These are phyloP conservation scores for Montipora foliosa DNA, from an alignment of 64 coral and sea anemone genomes.

Conservation along the genomic window DNA sequence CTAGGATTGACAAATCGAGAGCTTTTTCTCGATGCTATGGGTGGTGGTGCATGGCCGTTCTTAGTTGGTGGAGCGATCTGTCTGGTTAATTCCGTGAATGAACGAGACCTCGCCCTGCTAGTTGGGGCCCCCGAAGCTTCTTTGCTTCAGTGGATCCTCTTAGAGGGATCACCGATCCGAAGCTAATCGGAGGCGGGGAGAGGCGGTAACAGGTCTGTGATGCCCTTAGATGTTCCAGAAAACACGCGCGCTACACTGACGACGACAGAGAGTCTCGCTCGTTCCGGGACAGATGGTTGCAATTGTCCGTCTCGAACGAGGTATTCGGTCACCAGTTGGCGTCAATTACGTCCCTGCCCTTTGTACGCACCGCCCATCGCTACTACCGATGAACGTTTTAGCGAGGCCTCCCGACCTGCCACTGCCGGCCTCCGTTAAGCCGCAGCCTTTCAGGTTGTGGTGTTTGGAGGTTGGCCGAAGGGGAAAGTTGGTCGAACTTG, in stretches of 20 bases:
- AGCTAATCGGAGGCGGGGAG: background rate
- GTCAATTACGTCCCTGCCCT: constrained; percentile 20
- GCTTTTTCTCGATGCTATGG: no score
- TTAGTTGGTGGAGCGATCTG: background rate
- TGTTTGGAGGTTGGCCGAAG: background rate
- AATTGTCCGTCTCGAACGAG: constrained; percentile 64
- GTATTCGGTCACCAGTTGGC: constrained; percentile 66
- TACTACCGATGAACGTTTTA: constrained; percentile 70
- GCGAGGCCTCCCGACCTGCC: constrained; percentile 32
- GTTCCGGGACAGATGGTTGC: constrained; percentile 18
- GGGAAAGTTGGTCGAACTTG: constrained; percentile 63
- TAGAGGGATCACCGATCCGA: constrained; percentile 69
- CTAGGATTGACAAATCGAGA: no score
- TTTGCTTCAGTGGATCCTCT: constrained; percentile 3
- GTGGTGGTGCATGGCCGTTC: no score
- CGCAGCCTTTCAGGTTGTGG: background rate
- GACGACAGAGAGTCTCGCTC: constrained; percentile 14
- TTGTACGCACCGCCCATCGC: constrained; percentile 51
- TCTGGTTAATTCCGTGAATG: constrained; percentile 62
- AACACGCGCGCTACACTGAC: constrained; percentile 80
- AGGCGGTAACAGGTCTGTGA: constrained; percentile 84
- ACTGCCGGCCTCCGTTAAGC: background rate
- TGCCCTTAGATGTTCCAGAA: constrained; percentile 85
- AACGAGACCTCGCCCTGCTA: constrained; percentile 62
- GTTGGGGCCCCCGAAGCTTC: background rate